Conservation (phyloP, 1,140 invertebrate species). For the Thalassaphorura encarpata region DNA sequence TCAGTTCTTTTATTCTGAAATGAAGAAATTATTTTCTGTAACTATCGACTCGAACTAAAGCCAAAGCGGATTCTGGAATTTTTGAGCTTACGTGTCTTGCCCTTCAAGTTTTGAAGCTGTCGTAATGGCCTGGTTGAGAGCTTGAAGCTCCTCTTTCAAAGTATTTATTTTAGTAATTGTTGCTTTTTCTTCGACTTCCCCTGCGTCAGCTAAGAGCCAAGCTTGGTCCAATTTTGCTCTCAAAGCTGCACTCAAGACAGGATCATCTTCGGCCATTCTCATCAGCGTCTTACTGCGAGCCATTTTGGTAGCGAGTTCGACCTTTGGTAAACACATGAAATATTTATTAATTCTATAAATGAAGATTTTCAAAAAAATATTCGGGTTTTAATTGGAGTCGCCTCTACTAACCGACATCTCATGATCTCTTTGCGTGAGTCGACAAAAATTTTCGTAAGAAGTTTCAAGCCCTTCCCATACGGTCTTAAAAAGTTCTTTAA, state of each 20-base stretch:
- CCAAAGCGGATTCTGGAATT: too few relatives aligned
- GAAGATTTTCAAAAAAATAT: not conserved
- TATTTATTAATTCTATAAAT: not conserved
- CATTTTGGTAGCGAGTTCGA: conserved; percentile 14
- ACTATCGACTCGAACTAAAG: too few relatives aligned
- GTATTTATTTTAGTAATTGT: conserved; percentile 11
- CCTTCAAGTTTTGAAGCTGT: conserved; percentile 16
- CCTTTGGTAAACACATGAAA: not conserved
- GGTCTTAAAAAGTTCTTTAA: not conserved
- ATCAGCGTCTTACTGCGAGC: conserved; percentile 16
- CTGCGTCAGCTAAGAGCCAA: conserved; percentile 14
- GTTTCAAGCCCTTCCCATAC: conserved; percentile 16
- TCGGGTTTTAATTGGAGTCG: too few relatives aligned
- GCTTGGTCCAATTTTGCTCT: conserved; percentile 8
- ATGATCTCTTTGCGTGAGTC: conserved; percentile 7
- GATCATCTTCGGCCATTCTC: conserved; percentile 23
- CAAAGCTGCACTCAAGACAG: conserved; percentile 2
- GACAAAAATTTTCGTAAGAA: conserved; percentile 8
- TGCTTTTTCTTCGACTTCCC: conserved; percentile 12
- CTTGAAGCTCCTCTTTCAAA: conserved; percentile 19
- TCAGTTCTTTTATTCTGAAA: not conserved
- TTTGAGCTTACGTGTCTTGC: conserved; percentile 11
- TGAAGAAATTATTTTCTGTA: not conserved
- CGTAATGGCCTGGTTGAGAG: conserved; percentile 14
- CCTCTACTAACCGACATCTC: conserved; percentile 9